Base-by-base conservation (phyloP, 2,888 invertebrate genomes). In the Rhagophthalmus giganteus region DNA sequence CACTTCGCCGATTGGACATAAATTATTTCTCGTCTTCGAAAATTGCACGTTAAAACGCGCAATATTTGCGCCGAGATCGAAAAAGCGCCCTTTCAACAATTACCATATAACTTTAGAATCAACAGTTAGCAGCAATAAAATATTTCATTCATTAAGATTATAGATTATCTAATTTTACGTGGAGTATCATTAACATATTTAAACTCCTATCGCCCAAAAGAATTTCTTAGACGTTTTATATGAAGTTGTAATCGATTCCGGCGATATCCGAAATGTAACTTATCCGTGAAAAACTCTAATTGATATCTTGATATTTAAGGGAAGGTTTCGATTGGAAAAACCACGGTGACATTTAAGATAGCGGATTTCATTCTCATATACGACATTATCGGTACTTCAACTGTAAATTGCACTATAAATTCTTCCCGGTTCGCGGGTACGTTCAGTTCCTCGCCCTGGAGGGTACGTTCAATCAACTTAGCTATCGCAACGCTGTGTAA, bases 381-480 rank as follows among this genome's bases (percentile, higher is more conserved):
- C 55, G 59, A 62, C 62, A 62, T 55, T 62, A 61, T 62, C 63
- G 55, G 59, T 58, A 57, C 54, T 58, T 55, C 54, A 60, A 59
- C 60, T 53, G 56, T 59, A 60, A 65, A 63, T 62, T 62, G 61
- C 57, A 55, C 59, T 57, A 62, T 63, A 65, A 64, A 64, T 64
- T 61, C 60, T 55, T 57, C 50, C 52, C 48, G 50, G 40, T 38
- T 48, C 55, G 52, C 55, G 59, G 55, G 53, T 56, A 53, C 54
- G 58, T 61, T 63, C 60, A 61, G 62, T 59, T 63, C 61, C 55
- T 63, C 58, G 42, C 60, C 55, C 66, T 62, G 59, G 64, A 64
- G 65, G 63, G 64, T 63, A 59, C 60, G 65, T 64, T 65, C 66
- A 66, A 66, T 66, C 67, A 64, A 64, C 60, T 61, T 55, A 62